Percentiles rank a stretch among this genome's conserved stretches.
Evolutionary conservation across 2,113 vertebrate genomes (phyloP).

Genomic region (Coreoperca whiteheadi): DNA sequence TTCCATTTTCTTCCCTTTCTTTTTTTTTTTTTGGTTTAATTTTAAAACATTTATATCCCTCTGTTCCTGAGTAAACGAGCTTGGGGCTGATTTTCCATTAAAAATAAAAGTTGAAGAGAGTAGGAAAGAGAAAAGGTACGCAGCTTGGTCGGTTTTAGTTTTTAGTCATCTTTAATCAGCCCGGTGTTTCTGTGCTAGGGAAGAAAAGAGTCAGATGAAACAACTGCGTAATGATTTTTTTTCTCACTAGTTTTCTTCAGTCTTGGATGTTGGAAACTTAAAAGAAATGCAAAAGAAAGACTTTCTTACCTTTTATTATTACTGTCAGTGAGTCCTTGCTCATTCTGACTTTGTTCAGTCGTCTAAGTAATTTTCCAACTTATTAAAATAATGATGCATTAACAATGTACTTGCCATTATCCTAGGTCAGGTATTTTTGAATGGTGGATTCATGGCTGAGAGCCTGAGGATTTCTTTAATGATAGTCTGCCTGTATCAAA

Average conservation of each 20-base stretch:
- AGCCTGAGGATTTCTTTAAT: slow-evolving; percentile 78
- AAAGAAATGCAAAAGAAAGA: slow-evolving; percentile 82
- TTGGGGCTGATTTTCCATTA: slow-evolving; percentile 87
- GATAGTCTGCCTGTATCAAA: slow-evolving; percentile 79
- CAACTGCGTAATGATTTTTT: slow-evolving; percentile 78
- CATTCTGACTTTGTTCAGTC: slow-evolving; percentile 76
- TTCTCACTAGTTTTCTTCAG: slow-evolving; percentile 72
- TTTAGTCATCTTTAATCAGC: slow-evolving; percentile 86
- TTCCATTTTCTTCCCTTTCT: slow-evolving; percentile 78
- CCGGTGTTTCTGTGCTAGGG: slow-evolving; percentile 75
- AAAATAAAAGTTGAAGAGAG: slow-evolving; percentile 84
- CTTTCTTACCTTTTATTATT: slow-evolving; percentile 83
- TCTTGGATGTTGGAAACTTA: slow-evolving; percentile 80
- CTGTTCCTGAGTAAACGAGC: slow-evolving; percentile 86
- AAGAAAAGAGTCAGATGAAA: slow-evolving; percentile 84
- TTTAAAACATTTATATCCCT: slow-evolving; percentile 90
- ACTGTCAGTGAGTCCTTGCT: slow-evolving; percentile 72
- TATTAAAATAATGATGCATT: slow-evolving; percentile 83
- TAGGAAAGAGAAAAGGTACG: slow-evolving; percentile 66
- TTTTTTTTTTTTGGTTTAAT: slow-evolving; percentile 80
- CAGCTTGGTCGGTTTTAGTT: slow-evolving; percentile 73
- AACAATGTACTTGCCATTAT: slow-evolving; percentile 82
- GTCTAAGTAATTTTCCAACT: slow-evolving; percentile 82
- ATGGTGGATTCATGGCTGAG: slow-evolving; percentile 75
- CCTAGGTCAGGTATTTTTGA: slow-evolving; percentile 74